Base-by-base conservation (phyloP, 2,888 invertebrate genomes). In the Parelbella ahira region DNA sequence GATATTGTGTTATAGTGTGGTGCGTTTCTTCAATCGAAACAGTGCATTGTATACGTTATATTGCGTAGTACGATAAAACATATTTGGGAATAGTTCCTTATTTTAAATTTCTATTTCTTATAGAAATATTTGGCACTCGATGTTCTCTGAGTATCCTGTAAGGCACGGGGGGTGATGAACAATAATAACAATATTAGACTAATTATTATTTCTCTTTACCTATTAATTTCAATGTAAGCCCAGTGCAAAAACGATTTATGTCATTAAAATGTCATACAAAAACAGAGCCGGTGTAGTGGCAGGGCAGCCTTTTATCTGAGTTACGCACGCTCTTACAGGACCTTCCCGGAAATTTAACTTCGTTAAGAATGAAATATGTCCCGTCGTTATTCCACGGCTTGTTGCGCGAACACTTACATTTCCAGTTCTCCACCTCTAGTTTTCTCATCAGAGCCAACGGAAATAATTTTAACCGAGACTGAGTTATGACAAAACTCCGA, bases 391-490 rank as follows among this genome's bases (percentile, higher is more conserved):
- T 76, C 79, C 75, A 76, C 76, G 81, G 81, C 78, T 83, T 83
- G 84, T 83, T 84, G 80, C 81, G 72, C 79, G 79, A 77, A 81
- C 74, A 79, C 81, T 81, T 83, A 81, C 83, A 79, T 80, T 78
- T 73, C 69, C 70, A 78, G 79, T 70, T 79, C 71, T 71, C 81
- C 72, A 79, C 81, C 82, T 81, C 83, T 83, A 86, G 86, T 84
- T 86, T 82, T 82, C 86, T 84, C 87, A 86, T 84, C 86, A 84
- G 80, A 74, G 68, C 74, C 71, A 79, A 76, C 80, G 84, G 84
- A 87, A 87, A 84, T 86, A 87, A 84, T 86, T 86, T 83, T 75
- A 81, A 81, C 83, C 81, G 81, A 80, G 84, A 77, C 83, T 86
- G 84, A 87, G 82, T 87, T 87, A 87, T 86, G 84, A 86, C 84